phyloP scores from a whole-genome alignment of 2,113 vertebrate genomes.

The Grantiella picta region DNA sequence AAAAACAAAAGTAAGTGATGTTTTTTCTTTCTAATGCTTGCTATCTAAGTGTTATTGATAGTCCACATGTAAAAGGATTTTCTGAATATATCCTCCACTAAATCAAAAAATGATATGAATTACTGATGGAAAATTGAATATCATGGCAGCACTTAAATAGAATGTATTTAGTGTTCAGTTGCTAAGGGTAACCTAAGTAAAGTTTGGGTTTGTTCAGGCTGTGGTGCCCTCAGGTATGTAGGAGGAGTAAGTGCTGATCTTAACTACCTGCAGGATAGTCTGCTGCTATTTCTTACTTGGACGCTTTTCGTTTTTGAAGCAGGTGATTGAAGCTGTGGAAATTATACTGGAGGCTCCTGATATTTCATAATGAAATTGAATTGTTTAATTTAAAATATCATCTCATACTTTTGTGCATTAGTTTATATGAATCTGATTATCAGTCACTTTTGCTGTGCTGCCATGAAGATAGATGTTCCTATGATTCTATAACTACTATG shows the following conservation, averaged over 20 bases:
- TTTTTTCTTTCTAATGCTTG: slow-evolving; percentile 43
- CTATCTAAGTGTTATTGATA: slow-evolving; percentile 32
- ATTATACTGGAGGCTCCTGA: not conserved
- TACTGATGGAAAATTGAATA: not conserved
- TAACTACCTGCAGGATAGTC: not conserved
- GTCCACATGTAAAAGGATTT: slow-evolving; percentile 60
- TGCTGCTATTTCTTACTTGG: not conserved
- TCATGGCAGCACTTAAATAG: not conserved
- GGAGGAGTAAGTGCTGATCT: not conserved
- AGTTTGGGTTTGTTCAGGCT: not conserved
- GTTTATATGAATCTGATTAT: not conserved
- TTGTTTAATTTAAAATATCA: not conserved
- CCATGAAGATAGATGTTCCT: not conserved
- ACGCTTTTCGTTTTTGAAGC: not conserved
- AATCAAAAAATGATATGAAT: slow-evolving; percentile 24
- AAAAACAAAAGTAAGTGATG: slow-evolving; percentile 24
- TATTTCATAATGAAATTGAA: not conserved
- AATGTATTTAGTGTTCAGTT: not conserved
- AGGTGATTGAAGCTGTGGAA: not conserved
- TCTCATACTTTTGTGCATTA: not conserved
- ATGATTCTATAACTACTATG: not conserved
- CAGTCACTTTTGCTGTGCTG: rapidly evolving
- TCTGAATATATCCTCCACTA: slow-evolving; percentile 48
- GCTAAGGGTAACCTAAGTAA: not conserved
- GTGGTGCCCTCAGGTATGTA: not conserved